Base-by-base conservation (phyloP, 1,140 invertebrate genomes). In the Linepithema humile region DNA sequence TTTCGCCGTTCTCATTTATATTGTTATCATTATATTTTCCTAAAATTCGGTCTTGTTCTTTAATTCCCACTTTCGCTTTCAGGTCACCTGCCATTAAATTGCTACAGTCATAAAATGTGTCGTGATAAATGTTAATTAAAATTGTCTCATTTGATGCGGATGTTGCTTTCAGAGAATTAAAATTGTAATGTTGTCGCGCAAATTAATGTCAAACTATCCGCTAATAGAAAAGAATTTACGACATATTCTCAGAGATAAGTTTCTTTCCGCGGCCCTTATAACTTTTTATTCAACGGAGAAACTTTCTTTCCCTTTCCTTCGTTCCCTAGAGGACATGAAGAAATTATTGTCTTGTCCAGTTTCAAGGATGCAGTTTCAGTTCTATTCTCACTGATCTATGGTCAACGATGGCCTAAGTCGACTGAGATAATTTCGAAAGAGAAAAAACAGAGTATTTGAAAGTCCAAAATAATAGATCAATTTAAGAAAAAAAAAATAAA, bases 271-370 rank as follows among this genome's bases (percentile, higher is more conserved):
- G 12, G 1, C 40, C 20, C 26, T 50, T 84, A 55, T 80, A 64
- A 78, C 40, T 32, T 70, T 29, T 50, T 78, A 50, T 35, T 50
- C 26, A 43, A 64, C 9, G 35, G 15, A 38, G 32, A 62, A 80
- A 26, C 43, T 50, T 53, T 29, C 35, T 20, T 65, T 26, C 29
- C 43, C 29, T 70, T 75, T 40, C 48, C 80, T 83, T 72, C 57
- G 40, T 65, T 53, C 80, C 12, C 38, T 17, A 23, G 70, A 70
- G 55, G 48, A 5, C 4, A 70, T 32, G n/a, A 7, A 55, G 55
- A 77, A 85, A 86, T 86, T 86, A 89, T 86, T 80, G 74, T 70
- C 70, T 83, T 73, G 88, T 89, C 88, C 50, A 80, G 84, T 73
- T 89, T 84, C 88, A 17, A 23, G 73, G 53, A 26, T 59, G 75